These are phyloP conservation scores for Pitta sordida DNA, from an alignment of 2,113 vertebrate species.

Conservation along the genomic window DNA sequence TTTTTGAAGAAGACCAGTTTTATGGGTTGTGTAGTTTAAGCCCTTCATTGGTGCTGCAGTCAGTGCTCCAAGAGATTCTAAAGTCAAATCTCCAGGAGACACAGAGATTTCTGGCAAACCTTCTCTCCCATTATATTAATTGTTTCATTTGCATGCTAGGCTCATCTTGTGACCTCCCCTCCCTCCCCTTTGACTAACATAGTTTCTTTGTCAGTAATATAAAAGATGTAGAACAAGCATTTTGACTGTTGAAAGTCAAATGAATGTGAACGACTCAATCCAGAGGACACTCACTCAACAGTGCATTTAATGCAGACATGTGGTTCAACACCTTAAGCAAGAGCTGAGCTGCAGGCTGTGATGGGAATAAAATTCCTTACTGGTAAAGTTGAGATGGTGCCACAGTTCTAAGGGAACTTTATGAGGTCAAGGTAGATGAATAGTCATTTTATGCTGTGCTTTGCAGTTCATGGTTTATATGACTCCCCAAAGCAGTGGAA, in stretches of 20 bases:
- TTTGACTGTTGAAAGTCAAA: constrained; percentile 57
- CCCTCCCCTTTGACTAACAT: constrained; percentile 32
- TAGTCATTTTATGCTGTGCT: neutral
- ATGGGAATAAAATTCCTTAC: neutral
- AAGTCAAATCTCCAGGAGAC: constrained; percentile 1
- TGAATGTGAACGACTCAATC: constrained; percentile 41
- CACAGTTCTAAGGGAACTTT: neutral
- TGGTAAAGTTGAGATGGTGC: neutral
- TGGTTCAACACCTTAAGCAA: neutral
- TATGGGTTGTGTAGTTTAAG: neutral
- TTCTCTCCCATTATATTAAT: neutral
- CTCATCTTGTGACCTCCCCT: constrained; percentile 37
- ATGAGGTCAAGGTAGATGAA: neutral
- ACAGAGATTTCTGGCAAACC: neutral
- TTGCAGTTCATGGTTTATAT: neutral
- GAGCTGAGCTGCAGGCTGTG: neutral
- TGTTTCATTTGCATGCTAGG: constrained; percentile 44
- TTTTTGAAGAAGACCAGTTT: neutral
- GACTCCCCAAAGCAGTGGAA: neutral
- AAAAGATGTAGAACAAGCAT: constrained; percentile 57
- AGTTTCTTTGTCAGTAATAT: neutral
- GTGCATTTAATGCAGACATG: neutral
- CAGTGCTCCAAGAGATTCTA: neutral
- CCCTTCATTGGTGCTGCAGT: neutral
- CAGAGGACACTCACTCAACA: neutral